Percentiles rank a stretch among this genome's conserved stretches.
Evolutionary conservation across 2,113 vertebrate species (phyloP).

Genomic region (Oreochromis spilurus): DNA sequence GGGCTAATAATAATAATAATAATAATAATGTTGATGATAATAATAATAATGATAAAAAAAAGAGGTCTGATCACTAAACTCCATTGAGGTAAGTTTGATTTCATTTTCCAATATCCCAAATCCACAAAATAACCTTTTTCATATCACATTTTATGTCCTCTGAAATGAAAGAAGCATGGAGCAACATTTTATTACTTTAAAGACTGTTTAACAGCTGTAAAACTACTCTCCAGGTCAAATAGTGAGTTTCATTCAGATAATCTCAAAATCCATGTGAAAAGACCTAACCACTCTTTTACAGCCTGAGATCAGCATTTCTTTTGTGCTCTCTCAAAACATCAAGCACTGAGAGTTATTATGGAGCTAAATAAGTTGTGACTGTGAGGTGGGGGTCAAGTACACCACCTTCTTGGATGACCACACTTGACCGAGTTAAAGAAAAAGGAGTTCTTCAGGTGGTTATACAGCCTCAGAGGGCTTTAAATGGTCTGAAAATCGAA

Average conservation of each 20-base stretch:
- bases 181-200: conserved; percentile 20
- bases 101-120: conserved; percentile 25
- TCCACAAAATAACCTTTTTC: conserved; percentile 3
- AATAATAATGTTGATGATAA: neutral
- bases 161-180: conserved; percentile 23
- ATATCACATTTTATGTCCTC: conserved; percentile 35
- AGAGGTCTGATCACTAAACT: conserved; percentile 5
- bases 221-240: conserved; percentile 18
- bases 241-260: conserved; percentile 26
- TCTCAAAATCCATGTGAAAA: conserved; percentile 18
- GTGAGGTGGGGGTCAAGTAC: neutral
- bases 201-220: conserved; percentile 29
- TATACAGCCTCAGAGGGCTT: neutral
- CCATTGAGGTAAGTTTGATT: neutral
- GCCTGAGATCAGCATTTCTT: neutral
- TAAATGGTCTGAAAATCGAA: conserved; percentile 11
- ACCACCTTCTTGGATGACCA: conserved; percentile 23
- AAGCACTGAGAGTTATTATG: conserved; percentile 10
- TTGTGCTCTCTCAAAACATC: neutral
- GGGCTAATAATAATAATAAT: neutral
- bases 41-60: neutral
- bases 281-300: neutral
- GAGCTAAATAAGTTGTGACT: conserved; percentile 28
- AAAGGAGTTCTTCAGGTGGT: conserved; percentile 6
- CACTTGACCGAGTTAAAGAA: conserved; percentile 20